Conservation (phyloP, 2,888 invertebrate species). For the Drosophila sordidula region DNA sequence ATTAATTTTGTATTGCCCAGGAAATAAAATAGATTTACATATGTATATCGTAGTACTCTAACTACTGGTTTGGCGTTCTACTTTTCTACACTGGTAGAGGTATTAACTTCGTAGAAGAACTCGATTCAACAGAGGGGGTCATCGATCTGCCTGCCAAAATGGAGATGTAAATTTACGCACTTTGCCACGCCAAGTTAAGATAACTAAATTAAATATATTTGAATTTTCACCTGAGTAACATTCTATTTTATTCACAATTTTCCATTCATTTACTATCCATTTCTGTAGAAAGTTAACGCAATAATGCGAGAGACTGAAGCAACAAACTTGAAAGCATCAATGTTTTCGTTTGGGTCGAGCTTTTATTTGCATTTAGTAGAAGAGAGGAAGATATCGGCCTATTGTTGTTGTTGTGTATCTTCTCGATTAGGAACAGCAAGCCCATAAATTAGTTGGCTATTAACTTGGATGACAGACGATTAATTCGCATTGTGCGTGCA, state of each 20-base stretch:
- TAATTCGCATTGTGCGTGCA: slow-evolving; percentile 15
- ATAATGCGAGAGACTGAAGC: slow-evolving; percentile 53
- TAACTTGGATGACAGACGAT: slow-evolving; percentile 25
- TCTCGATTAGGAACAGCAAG: slow-evolving; percentile 4
- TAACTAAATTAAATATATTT: no score
- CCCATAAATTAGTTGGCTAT: slow-evolving; percentile 28
- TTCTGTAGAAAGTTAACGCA: background rate
- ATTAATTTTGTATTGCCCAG: no score
- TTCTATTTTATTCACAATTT: background rate
- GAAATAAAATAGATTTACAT: no score
- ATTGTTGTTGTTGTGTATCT: background rate
- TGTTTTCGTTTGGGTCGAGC: slow-evolving; percentile 14
- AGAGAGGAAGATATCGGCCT: slow-evolving; percentile 10
- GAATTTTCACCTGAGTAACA: no score
- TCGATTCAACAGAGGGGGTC: no score
- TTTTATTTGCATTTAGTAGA: slow-evolving; percentile 8
- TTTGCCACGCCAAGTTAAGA: no score
- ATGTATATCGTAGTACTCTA: no score
- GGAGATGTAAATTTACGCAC: no score
- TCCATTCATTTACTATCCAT: background rate
- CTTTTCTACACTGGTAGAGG: no score
- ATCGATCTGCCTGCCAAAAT: no score
- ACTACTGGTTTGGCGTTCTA: no score
- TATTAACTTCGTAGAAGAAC: no score
- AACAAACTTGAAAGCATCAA: slow-evolving; percentile 42